phyloP scores from a whole-genome alignment of 23 tunicate species.

The Oikopleura albicans region DNA sequence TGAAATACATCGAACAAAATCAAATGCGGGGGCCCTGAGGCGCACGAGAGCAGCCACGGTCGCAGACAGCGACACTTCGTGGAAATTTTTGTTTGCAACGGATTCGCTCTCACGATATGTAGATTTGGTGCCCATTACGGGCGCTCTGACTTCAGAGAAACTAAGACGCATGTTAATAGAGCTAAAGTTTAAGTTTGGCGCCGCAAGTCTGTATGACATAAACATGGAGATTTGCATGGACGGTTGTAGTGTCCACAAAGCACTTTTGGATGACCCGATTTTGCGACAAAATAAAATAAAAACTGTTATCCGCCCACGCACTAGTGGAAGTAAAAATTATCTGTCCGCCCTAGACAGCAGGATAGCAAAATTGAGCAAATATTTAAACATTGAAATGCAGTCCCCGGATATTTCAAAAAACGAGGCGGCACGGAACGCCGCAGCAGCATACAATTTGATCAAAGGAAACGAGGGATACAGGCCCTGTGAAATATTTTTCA shows the following conservation, averaged over 20 bases:
- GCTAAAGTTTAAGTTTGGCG: too few relatives aligned
- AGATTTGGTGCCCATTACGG: too few relatives aligned
- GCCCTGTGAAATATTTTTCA: not conserved
- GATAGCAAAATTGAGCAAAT: not conserved
- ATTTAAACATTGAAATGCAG: too few relatives aligned
- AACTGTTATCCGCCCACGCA: not conserved
- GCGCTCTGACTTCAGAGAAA: too few relatives aligned
- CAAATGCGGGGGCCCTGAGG: too few relatives aligned
- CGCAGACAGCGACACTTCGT: too few relatives aligned
- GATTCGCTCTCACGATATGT: too few relatives aligned
- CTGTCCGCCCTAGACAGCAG: not conserved
- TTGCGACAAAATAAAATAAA: not conserved
- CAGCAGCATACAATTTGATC: not conserved
- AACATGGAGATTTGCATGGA: not conserved
- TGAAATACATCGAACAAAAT: not conserved
- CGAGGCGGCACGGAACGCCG: not conserved
- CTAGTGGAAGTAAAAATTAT: not conserved
- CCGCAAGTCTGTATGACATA: too few relatives aligned
- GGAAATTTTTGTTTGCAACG: too few relatives aligned
- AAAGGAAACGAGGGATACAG: not conserved
- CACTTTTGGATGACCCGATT: not conserved
- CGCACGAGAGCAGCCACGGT: not conserved
- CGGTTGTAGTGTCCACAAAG: not conserved
- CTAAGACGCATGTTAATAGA: too few relatives aligned
- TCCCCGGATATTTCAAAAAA: not conserved